phyloP scores from a whole-genome alignment of 2,113 vertebrate genomes.

The Pica pica region DNA sequence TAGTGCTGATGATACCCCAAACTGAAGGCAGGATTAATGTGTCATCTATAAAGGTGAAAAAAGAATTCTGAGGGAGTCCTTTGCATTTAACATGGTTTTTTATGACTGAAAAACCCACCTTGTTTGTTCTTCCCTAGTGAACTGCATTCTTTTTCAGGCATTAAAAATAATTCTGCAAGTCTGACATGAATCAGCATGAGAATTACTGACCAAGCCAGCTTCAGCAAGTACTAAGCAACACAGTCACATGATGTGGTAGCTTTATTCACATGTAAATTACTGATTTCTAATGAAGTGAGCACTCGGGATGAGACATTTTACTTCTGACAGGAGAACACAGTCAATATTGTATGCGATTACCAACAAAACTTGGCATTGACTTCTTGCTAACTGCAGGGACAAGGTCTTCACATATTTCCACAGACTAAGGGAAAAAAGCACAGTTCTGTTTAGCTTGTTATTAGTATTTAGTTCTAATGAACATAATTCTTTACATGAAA shows the following conservation, averaged over 20 bases:
- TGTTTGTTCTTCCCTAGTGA: neutral
- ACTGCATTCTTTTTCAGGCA: neutral
- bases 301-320: neutral
- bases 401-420: neutral
- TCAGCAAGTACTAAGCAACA: neutral
- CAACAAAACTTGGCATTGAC: neutral
- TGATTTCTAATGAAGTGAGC: constrained; percentile 37
- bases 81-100: neutral
- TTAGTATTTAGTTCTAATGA: neutral
- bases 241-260: neutral
- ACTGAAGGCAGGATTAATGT: neutral
- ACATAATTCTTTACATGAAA: neutral
- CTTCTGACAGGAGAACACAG: neutral
- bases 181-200: neutral
- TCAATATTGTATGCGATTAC: neutral
- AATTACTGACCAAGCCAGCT: neutral
- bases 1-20: neutral
- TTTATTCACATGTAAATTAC: constrained; percentile 21
- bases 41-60: neutral
- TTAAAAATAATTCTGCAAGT: neutral
- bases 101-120: neutral
- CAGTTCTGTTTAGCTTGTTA: neutral
- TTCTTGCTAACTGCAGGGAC: neutral
- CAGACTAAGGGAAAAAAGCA: neutral
- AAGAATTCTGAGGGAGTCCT: neutral